Conservation (phyloP, 2,113 vertebrate species). For the Anoplopoma fimbria region DNA sequence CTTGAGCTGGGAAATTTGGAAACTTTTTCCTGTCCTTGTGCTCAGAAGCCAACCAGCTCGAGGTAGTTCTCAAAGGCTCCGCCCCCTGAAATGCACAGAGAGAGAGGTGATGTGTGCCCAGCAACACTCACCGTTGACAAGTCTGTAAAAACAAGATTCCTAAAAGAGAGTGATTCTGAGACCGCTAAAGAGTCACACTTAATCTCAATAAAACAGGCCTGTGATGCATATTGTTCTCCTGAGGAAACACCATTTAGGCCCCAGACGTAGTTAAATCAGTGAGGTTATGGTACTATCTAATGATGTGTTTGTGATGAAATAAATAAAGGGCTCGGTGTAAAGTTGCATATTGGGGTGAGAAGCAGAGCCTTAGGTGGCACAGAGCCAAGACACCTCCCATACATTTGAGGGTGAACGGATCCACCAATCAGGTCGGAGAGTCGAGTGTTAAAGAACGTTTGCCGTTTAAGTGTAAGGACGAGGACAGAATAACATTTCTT, state of each 20-base stretch:
- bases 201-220: background rate
- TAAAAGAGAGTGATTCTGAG: background rate
- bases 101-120: background rate
- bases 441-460: background rate
- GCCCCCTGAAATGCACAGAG: background rate
- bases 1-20: background rate
- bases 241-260: background rate
- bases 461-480: background rate
- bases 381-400: background rate
- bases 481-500: background rate
- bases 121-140: background rate
- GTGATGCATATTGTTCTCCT: background rate
- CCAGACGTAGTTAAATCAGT: background rate
- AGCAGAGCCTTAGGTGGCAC: background rate
- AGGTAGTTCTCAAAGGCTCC: background rate
- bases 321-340: background rate
- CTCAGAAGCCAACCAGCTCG: background rate
- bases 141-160: background rate
- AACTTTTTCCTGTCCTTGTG: conserved; percentile 1
- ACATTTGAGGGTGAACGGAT: background rate
- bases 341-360: background rate
- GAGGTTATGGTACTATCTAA: background rate
- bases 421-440: no score
- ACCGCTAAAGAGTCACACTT: background rate
- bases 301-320: background rate